Base-by-base conservation (phyloP, 2,888 invertebrate species). In the Epinotia brunnichana region DNA sequence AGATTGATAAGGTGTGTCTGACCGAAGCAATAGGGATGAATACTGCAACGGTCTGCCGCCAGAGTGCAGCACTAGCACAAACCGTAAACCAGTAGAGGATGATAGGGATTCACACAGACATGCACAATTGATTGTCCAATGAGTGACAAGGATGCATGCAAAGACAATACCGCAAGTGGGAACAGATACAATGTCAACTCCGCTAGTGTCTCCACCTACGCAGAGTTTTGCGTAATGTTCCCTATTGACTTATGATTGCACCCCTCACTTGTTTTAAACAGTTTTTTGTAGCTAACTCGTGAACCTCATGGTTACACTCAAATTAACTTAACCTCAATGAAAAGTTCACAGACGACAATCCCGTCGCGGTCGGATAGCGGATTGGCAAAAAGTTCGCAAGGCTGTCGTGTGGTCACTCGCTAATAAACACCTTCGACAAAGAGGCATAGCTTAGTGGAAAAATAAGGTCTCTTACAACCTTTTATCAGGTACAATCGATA, bases 321-420 rank as follows among this genome's bases (percentile, higher is more conserved):
- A 72, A 68, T 72, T 61, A 53, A 48, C n/a, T 24, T 57, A 63
- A 41, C 63, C 71, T 71, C 60, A 68, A 56, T 68, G 62, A 69
- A 61, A 67, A 68, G 41, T 69, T 69, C 68, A 59, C 69, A 69
- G 73, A 74, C 63, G 76, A 75, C 74, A 74, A 75, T 75, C 71
- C 77, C 70, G 78, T 80, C 77, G 79, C 83, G 85, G 83, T 79
- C 84, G 84, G 85, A 77, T 83, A 81, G 82, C 69, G 74, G 74
- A 77, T 74, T 69, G 73, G 81, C 84, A 86, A 88, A 87, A 88
- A 87, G 82, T 74, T 71, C 74, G 76, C 85, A 85, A 87, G 87
- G 87, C 81, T 81, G 76, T 51, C 74, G 69, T 79, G 81, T 76
- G 85, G 82, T 83, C 83, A 79, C 74, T 73, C 64, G 74, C 75